Percentiles rank a stretch among this genome's conserved stretches.
Conservation (phyloP, 2,113 vertebrate genomes). For the Thalassarche chlororhynchos region DNA sequence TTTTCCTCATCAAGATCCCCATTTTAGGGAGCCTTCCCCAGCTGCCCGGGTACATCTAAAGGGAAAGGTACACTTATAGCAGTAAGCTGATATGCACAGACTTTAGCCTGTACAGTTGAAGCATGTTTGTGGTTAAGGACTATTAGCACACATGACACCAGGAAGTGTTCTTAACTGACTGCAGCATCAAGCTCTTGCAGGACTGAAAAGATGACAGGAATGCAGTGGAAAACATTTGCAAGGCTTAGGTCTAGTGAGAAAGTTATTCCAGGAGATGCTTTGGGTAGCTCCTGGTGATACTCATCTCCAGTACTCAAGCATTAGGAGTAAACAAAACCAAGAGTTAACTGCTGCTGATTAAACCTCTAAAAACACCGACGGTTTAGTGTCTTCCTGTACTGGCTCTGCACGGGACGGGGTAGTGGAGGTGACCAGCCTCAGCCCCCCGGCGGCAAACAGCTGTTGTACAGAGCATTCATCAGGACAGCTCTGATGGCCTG, state of each 20-base stretch:
- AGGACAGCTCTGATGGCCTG: background rate
- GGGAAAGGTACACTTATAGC: background rate
- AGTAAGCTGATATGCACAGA: background rate
- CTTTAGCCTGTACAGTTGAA: background rate
- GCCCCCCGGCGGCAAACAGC: background rate
- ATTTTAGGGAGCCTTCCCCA: background rate
- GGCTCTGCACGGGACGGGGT: background rate
- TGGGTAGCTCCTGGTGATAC: background rate
- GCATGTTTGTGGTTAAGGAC: background rate
- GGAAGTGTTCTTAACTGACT: background rate
- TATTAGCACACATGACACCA: background rate
- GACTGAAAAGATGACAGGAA: background rate
- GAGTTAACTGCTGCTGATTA: background rate
- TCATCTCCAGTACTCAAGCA: background rate
- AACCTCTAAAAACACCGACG: fast-evolving
- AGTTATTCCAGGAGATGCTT: background rate
- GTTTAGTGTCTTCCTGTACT: background rate
- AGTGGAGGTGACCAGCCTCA: background rate
- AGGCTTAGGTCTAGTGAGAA: background rate
- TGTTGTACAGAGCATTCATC: background rate
- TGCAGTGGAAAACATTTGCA: background rate
- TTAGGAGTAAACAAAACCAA: background rate
- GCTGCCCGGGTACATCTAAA: background rate
- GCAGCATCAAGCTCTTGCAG: background rate
- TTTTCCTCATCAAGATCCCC: background rate